These are phyloP conservation scores for Helicoverpa zea DNA, from an alignment of 1,140 invertebrate species.

Conservation along the genomic window DNA sequence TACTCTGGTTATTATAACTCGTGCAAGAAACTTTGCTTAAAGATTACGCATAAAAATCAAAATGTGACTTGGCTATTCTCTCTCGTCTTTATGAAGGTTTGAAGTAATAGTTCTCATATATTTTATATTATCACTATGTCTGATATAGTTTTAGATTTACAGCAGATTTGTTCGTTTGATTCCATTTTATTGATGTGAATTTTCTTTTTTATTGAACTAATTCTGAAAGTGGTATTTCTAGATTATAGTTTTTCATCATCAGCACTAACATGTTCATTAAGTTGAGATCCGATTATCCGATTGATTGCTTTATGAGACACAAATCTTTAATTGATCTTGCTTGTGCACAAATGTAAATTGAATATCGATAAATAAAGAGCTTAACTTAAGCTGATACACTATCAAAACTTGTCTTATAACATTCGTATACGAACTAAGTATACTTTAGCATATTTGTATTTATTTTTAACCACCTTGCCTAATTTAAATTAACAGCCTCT, in stretches of 20 bases:
- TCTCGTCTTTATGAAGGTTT: not conserved
- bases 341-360: too few relatives aligned
- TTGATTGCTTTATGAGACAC: too few relatives aligned
- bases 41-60: conserved; percentile 6
- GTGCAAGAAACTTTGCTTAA: not conserved
- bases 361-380: too few relatives aligned
- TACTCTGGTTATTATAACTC: conserved; percentile 38
- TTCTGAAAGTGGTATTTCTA: too few relatives aligned
- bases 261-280: too few relatives aligned
- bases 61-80: not conserved
- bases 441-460: not conserved
- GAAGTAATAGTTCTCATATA: not conserved
- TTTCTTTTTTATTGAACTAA: not conserved
- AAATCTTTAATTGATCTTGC: too few relatives aligned
- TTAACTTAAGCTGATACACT: too few relatives aligned
- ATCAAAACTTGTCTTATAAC: not conserved
- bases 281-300: too few relatives aligned
- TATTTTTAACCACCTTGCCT: not conserved
- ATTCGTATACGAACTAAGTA: not conserved
- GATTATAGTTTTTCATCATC: too few relatives aligned
- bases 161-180: not conserved
- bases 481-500: conserved; percentile 27
- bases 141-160: conserved; percentile 13
- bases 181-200: not conserved
- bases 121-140: conserved; percentile 23